A percentile compares a stretch with the other conserved stretches of the same genome.
Evolutionary conservation across 1,140 invertebrate genomes (phyloP).

Genomic region (Doryteuthis pealeii): DNA sequence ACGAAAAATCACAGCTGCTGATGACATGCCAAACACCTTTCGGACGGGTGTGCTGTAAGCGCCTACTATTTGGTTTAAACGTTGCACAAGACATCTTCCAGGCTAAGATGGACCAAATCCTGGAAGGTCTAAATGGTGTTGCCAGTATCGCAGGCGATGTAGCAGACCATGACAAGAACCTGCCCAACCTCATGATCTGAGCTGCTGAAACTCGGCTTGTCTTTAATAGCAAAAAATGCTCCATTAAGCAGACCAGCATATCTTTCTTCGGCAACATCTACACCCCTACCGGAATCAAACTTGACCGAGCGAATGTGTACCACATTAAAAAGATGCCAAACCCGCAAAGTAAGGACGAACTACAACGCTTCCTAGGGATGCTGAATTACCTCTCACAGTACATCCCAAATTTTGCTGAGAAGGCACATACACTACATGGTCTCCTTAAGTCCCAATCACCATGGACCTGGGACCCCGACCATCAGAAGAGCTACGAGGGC

Average conservation of each 20-base stretch:
- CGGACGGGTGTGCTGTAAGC: constrained; percentile 17
- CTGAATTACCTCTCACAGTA: constrained; percentile 57
- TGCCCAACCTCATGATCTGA: constrained; percentile 24
- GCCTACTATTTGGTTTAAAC: constrained; percentile 43
- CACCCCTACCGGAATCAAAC: constrained; percentile 44
- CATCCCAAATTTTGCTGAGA: constrained; percentile 30
- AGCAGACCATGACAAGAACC: constrained; percentile 38
- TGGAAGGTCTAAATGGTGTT: constrained; percentile 50
- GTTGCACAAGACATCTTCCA: constrained; percentile 46
- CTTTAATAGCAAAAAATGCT: constrained; percentile 28
- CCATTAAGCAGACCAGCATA: constrained; percentile 31
- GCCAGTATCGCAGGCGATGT: constrained; percentile 57
- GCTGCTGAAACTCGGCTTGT: constrained; percentile 24
- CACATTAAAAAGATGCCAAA: constrained; percentile 40
- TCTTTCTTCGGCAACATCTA: constrained; percentile 57
- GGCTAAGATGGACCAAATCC: constrained; percentile 42
- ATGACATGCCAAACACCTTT: constrained; percentile 38
- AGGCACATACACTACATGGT: constrained; percentile 14
- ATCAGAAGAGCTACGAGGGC: too few relatives aligned
- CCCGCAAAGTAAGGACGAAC: constrained; percentile 20
- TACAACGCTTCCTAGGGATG: constrained; percentile 48
- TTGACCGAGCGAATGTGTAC: constrained; percentile 52
- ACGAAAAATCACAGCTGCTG: constrained; percentile 33
- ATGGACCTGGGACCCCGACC: too few relatives aligned
- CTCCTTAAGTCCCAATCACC: constrained; percentile 4